Percentiles rank a stretch among this genome's conserved stretches.
Conservation (phyloP, 1,140 invertebrate species). For the Goniozus legneri region DNA sequence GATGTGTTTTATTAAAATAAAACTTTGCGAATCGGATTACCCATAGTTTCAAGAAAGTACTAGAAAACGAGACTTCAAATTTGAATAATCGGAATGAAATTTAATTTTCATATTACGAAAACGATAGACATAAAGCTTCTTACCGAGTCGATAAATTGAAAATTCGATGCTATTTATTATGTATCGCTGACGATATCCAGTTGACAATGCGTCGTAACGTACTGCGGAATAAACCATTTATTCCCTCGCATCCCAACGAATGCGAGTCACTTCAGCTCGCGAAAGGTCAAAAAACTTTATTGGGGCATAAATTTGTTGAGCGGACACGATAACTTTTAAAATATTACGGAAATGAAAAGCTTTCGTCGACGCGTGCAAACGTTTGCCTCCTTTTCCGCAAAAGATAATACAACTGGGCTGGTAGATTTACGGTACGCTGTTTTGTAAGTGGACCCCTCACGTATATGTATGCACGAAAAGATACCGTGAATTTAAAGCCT, state of each 20-base stretch:
- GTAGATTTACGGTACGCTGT: conserved; percentile 46
- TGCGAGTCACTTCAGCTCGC: conserved; percentile 1
- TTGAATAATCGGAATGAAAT: too few species aligned
- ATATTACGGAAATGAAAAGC: conserved; percentile 54
- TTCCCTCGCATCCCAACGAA: not conserved
- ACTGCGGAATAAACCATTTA: conserved; percentile 10
- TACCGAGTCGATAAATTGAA: too few species aligned
- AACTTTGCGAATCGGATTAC: too few species aligned
- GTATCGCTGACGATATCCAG: conserved; percentile 13
- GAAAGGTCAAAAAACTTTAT: conserved; percentile 41
- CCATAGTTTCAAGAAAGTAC: too few species aligned
- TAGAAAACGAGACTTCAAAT: too few species aligned
- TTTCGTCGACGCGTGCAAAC: conserved; percentile 41
- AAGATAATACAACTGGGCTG: conserved; percentile 46
- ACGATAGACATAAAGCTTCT: too few species aligned
- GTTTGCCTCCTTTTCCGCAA: conserved; percentile 48
- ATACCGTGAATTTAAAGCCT: conserved; percentile 42
- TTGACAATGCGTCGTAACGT: not conserved
- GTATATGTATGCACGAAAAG: conserved; percentile 29
- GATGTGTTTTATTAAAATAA: too few species aligned
- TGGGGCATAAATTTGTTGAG: conserved; percentile 45
- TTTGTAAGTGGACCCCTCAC: conserved; percentile 40
- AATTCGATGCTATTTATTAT: too few species aligned
- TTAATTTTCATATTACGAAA: too few species aligned
- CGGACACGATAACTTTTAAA: conserved; percentile 51